These are phyloP conservation scores for Poecilia latipinna DNA, from an alignment of 2,113 vertebrate species.

Conservation along the genomic window DNA sequence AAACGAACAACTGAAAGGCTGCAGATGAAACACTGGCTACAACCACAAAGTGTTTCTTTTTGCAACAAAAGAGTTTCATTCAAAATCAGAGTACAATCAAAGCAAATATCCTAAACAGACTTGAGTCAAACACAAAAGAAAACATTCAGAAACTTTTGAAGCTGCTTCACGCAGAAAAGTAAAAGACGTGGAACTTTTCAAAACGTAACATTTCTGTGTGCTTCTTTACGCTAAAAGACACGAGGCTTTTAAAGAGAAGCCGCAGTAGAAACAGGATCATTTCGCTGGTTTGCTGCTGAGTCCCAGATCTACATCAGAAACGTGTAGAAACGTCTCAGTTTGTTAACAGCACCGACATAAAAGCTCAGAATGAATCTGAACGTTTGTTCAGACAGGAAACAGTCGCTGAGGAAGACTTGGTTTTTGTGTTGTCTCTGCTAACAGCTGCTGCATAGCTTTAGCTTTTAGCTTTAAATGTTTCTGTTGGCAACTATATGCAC, in stretches of 20 bases:
- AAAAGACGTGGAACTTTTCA: not conserved
- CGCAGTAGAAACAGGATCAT: not conserved
- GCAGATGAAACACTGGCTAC: constrained; percentile 10
- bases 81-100: constrained; percentile 54
- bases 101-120: constrained; percentile 9
- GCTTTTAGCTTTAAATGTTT: not conserved
- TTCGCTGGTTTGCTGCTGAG: constrained; percentile 15
- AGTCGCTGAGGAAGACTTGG: not conserved
- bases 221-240: not conserved
- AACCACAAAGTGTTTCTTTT: not conserved
- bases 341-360: constrained; percentile 18
- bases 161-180: not conserved
- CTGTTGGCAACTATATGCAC: constrained; percentile 1
- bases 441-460: no score
- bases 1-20: constrained; percentile 36
- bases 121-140: not conserved
- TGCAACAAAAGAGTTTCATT: constrained; percentile 13
- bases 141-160: constrained; percentile 21
- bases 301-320: not conserved
- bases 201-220: constrained; percentile 1
- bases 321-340: constrained; percentile 2
- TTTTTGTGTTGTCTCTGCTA: not conserved
- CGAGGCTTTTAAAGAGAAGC: not conserved
- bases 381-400: not conserved
- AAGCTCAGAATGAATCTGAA: not conserved